phyloP scores from a whole-genome alignment of 2,797 vertebrate species.

The Sebastes alutus region DNA sequence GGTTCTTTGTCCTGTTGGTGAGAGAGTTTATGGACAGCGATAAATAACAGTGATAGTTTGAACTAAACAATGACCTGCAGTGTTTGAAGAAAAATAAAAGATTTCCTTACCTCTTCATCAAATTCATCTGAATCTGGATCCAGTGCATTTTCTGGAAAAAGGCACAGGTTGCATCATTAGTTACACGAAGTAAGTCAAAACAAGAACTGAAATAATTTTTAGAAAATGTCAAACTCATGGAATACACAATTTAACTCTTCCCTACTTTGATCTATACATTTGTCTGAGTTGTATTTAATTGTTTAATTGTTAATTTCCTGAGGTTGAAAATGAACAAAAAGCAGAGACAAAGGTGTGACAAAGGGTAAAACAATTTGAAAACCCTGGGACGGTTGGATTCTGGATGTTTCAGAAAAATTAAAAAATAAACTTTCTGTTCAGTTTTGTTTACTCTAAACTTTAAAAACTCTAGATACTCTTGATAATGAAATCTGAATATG shows the following conservation, averaged over 20 bases:
- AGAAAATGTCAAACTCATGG: background rate
- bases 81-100: background rate
- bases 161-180: constrained; percentile 63
- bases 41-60: background rate
- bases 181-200: background rate
- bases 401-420: background rate
- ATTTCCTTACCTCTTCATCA: constrained; percentile 70
- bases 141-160: constrained; percentile 85
- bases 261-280: background rate
- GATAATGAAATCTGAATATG: background rate
- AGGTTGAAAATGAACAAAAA: background rate
- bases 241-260: background rate
- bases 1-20: constrained; percentile 58
- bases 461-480: background rate
- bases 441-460: background rate
- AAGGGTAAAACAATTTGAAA: constrained; percentile 22
- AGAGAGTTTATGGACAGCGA: background rate
- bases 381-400: background rate
- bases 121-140: constrained; percentile 85
- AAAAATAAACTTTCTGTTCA: background rate
- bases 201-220: background rate
- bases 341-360: background rate
- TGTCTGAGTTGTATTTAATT: background rate
- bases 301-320: background rate
- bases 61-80: background rate